A percentile compares a stretch with the other conserved stretches of the same genome.
These are phyloP conservation scores for Neotoma lepida DNA, from an alignment of 2,113 vertebrate genomes.

Conservation along the genomic window DNA sequence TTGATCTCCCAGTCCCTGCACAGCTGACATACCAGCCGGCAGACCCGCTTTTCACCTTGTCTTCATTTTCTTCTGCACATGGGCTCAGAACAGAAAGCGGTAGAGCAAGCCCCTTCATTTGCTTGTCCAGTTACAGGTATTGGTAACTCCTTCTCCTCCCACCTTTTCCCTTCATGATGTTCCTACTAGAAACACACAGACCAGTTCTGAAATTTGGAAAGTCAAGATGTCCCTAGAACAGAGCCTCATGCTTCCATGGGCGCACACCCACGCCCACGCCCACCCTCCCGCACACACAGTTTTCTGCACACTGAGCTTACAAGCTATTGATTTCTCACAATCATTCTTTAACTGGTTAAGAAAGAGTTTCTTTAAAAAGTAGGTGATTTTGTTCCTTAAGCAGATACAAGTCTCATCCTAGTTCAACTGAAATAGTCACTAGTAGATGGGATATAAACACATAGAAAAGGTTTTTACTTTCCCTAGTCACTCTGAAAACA, in stretches of 20 bases:
- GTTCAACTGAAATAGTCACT: background rate
- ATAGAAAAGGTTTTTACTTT: background rate
- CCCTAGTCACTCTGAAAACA: background rate
- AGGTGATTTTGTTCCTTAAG: background rate
- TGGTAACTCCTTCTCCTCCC: background rate
- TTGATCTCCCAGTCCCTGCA: background rate
- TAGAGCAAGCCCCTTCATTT: background rate
- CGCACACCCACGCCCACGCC: background rate
- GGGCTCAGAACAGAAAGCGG: background rate
- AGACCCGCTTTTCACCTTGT: background rate
- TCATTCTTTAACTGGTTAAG: background rate
- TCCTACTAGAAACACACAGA: background rate
- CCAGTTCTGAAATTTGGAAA: background rate
- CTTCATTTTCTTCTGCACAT: background rate
- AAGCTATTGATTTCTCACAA: background rate
- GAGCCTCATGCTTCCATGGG: background rate
- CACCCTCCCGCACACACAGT: background rate
- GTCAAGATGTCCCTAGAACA: background rate
- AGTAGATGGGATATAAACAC: background rate
- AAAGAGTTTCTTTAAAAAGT: background rate
- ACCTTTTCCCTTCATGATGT: background rate
- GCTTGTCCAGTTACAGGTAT: background rate
- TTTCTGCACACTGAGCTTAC: background rate
- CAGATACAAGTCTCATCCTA: background rate
- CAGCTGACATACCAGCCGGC: background rate